phyloP scores from a whole-genome alignment of 2,113 vertebrate species.

The Tragelaphus scriptus region DNA sequence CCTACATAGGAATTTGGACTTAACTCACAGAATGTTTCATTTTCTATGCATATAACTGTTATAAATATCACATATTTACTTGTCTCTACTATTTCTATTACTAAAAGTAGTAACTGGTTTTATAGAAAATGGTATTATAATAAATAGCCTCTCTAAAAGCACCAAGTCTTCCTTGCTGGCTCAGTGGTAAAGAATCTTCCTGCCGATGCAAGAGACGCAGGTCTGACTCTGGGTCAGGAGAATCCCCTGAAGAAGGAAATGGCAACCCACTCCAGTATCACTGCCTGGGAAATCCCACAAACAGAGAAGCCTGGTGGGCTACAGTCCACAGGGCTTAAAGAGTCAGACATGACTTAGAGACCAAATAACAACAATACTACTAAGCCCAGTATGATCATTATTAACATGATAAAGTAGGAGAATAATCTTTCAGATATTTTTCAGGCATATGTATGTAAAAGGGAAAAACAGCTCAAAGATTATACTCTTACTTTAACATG shows the following conservation, averaged over 20 bases:
- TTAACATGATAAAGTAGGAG: background rate
- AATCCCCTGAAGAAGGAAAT: background rate
- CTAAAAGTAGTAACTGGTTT: background rate
- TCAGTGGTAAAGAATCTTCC: background rate
- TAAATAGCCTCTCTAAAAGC: background rate
- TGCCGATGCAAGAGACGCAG: accelerated
- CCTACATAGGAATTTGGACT: background rate
- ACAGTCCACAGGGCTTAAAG: background rate
- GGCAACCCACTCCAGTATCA: background rate
- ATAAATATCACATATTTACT: background rate
- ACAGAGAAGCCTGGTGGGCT: background rate
- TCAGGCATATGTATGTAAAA: background rate
- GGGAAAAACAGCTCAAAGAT: background rate
- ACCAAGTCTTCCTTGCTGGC: background rate
- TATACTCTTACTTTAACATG: background rate
- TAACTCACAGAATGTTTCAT: background rate
- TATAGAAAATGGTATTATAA: background rate
- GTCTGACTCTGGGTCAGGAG: background rate
- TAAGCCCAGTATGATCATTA: background rate
- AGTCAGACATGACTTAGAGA: background rate
- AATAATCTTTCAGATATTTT: background rate
- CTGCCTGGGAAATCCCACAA: background rate
- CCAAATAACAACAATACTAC: background rate
- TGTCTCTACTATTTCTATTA: background rate
- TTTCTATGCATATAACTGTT: background rate